Base-by-base conservation (phyloP, 2,113 vertebrate species). In the Hymenochirus boettgeri region DNA sequence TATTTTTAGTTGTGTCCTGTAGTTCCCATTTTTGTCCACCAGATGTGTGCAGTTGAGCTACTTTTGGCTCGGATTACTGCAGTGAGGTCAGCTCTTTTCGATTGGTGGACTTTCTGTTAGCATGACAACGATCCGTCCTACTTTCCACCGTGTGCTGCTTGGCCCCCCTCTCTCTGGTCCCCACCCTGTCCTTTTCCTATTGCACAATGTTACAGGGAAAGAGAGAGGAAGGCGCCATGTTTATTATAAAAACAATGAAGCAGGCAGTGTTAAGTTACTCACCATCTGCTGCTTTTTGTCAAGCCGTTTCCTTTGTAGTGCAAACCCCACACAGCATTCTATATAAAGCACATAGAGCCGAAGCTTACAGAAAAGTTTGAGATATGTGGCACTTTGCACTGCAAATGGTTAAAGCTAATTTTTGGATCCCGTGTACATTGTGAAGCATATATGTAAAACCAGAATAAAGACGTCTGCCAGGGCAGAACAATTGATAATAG, bases 21-120 rank as follows among this genome's bases (percentile, higher is more conserved):
- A 82, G 47, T 83, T 27, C 19, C 61, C 7, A 7, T 22, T 77
- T 75, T 46, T 83, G 83, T 81, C 80, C 95, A 82, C 92, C 86
- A 93, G 85, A 86, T 83, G 93, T 0, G 94, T 89, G 95, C 95
- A 98, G 90, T 92, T 85, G 95, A 97, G 88, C 83, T 35, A 1
- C 11, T 10, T 60, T 79, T 87, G 88, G 86, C 86, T 72, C 75
- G 10, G 1, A 59, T 65, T 70, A 76, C 80, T 13, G 22, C 45
- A 52, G 61, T 88, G 88, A 88, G 62, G 72, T 89, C 83, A 85
- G 82, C 64, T 56, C 22, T 3, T 3, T 3, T 45, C 2, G 82
- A 89, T 89, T 89, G 88, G 88, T 24, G 57, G 76, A 77, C 75
- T 19, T 53, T 7, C 63, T 52, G 85, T 80, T 76, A 77, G 74